phyloP scores from a whole-genome alignment of 2,888 invertebrate genomes.

The Trachelus tabidus region DNA sequence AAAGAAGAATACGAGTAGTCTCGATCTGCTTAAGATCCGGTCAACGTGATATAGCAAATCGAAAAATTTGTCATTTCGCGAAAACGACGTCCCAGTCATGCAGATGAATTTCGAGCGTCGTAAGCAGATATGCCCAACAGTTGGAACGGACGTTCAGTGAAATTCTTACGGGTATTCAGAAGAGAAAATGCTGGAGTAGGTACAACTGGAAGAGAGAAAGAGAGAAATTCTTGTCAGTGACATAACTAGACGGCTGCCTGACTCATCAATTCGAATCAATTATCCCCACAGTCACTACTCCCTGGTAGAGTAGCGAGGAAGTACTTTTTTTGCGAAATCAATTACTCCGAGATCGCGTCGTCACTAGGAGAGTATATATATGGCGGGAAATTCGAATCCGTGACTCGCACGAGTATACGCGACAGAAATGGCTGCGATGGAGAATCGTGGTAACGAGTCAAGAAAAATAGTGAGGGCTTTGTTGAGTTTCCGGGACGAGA shows the following conservation, averaged over 20 bases:
- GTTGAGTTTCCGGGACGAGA: not conserved
- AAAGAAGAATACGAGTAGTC: too few species aligned
- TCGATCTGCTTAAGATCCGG: too few species aligned
- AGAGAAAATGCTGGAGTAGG: too few species aligned
- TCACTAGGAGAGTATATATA: not conserved
- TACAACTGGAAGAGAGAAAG: not conserved
- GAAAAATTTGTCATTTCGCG: too few species aligned
- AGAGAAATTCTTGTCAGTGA: not conserved
- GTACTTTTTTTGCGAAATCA: not conserved
- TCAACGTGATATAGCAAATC: too few species aligned
- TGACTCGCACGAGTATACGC: not conserved
- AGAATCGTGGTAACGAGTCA: not conserved
- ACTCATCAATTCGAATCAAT: slow-evolving; percentile 5
- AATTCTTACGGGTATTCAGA: not conserved
- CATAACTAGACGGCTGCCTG: not conserved
- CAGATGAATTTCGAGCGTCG: too few species aligned
- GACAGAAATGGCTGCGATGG: not conserved
- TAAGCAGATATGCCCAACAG: not conserved
- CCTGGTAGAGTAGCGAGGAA: not conserved
- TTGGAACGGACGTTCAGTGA: not conserved
- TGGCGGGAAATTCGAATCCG: too few species aligned
- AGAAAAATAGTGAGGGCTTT: not conserved
- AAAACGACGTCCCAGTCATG: too few species aligned
- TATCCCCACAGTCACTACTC: not conserved
- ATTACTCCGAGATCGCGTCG: not conserved